Conservation (phyloP, 1,140 invertebrate genomes). For the Diorhabda sublineata region DNA sequence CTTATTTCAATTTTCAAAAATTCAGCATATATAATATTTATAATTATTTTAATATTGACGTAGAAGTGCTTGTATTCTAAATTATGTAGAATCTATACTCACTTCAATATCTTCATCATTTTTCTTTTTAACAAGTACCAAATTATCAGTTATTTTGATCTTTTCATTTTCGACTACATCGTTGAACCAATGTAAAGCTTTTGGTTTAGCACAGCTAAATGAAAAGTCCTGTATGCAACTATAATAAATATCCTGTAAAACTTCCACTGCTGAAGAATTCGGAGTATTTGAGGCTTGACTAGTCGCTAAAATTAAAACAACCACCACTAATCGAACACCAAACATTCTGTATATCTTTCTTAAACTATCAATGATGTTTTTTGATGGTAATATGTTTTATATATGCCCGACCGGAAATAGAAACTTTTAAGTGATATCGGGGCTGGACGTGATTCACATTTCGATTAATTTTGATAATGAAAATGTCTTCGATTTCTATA, state of each 20-base stretch:
- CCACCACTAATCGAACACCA: neutral
- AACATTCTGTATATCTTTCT: neutral
- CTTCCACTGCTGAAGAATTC: constrained; percentile 52
- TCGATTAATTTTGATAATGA: constrained; percentile 8
- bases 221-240: constrained; percentile 62
- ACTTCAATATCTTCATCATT: constrained; percentile 47
- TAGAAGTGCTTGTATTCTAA: neutral
- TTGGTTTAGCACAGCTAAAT: constrained; percentile 68
- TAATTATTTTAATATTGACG: too few relatives aligned
- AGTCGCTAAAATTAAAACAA: constrained; percentile 23
- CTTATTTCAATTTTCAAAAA: too few relatives aligned
- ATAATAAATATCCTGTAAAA: constrained; percentile 59
- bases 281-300: constrained; percentile 23
- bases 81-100: constrained; percentile 12
- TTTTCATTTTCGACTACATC: constrained; percentile 61
- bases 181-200: constrained; percentile 67
- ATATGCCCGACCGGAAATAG: constrained; percentile 43
- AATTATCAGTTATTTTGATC: constrained; percentile 67
- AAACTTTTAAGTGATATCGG: constrained; percentile 43
- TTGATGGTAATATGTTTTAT: constrained; percentile 33
- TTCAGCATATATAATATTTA: too few relatives aligned
- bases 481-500: constrained; percentile 16
- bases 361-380: neutral
- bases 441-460: constrained; percentile 43
- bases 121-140: constrained; percentile 64